A percentile compares a stretch with the other conserved stretches of the same genome.
Conservation (phyloP, 2,797 vertebrate species). For the Alca torda region DNA sequence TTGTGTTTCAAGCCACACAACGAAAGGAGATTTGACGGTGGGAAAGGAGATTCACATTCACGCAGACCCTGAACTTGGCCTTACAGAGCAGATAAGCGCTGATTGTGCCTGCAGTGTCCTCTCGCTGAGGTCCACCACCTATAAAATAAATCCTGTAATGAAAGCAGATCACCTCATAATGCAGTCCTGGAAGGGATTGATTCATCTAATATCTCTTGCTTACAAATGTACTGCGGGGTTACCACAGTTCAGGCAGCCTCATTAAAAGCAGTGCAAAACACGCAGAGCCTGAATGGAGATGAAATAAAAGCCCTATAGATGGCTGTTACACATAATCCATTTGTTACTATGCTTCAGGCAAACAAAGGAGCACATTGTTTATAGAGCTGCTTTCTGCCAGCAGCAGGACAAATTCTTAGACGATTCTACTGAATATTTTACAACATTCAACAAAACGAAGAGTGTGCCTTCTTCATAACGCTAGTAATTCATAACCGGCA, state of each 20-base stretch:
- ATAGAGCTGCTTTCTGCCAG: conserved; percentile 25
- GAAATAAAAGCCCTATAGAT: conserved; percentile 65
- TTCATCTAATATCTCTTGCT: conserved; percentile 67
- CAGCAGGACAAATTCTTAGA: conserved; percentile 41
- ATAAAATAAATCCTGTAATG: conserved; percentile 64
- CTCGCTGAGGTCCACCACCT: conserved; percentile 19
- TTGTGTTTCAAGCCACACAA: conserved; percentile 26
- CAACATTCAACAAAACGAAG: background rate
- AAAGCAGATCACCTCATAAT: conserved; percentile 70
- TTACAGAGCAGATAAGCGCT: conserved; percentile 17
- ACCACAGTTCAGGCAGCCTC: conserved; percentile 79
- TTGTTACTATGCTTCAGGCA: conserved; percentile 22
- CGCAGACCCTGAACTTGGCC: conserved; percentile 34
- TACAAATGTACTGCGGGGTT: conserved; percentile 76
- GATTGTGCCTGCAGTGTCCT: conserved; percentile 10
- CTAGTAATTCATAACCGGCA: background rate
- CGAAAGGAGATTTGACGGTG: conserved; percentile 49
- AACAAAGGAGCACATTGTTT: conserved; percentile 71
- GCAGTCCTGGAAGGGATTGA: conserved; percentile 57
- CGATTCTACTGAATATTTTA: conserved; percentile 50
- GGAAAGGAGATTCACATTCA: conserved; percentile 51
- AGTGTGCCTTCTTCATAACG: background rate
- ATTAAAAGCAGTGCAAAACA: conserved; percentile 64
- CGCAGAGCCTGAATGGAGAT: conserved; percentile 57
- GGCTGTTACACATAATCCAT: conserved; percentile 63